Evolutionary conservation across 2,888 invertebrate species (phyloP), one percentile per base, ranked within the genome.

Genomic region (Pediacus dermestoides): DNA sequence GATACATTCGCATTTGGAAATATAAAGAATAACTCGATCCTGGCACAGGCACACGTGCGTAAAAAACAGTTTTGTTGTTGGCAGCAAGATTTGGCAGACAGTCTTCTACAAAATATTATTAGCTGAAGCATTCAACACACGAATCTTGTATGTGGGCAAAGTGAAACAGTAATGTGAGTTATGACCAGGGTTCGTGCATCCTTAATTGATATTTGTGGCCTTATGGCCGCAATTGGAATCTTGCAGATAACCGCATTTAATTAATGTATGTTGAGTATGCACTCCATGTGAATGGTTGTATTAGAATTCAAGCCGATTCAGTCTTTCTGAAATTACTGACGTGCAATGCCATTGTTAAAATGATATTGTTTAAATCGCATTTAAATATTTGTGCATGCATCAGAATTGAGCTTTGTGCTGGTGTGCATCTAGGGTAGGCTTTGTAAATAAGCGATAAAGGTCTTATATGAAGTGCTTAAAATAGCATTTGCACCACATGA

Each of bases 121-220:
- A 18, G 21, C 6, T 7, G 21, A n/a, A n/a, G 21, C n/a, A 7
- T 18, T n/a, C 21, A 6, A 18, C n/a, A 18, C n/a, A 18, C 21
- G 21, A 42, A 48, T 53, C 50, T 48, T 46, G 44, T n/a, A n/a
- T n/a, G n/a, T n/a, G n/a, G 34, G 43, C 43, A 44, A 46, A 48
- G 46, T 55, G 54, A 53, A 63, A 61, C 60, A 51, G 60, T 64
- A 64, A 64, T 63, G 62, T 64, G 63, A 67, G 57, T 67, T 67
- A 67, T 61, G 59, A 53, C 57, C 53, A 53, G 56, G 60, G 58
- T 53, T 58, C 53, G 42, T 57, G 64, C 61, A 63, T 63, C 62
- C 65, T 65, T 69, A 68, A 69, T 69, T 68, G 67, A 67, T 68
- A 69, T 68, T 69, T 67, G 69, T 60, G 68, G 68, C 64, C 66